A percentile compares a stretch with the other conserved stretches of the same genome.
phyloP scores from a whole-genome alignment of 2,888 invertebrate species.

The Trichopria drosophilae region DNA sequence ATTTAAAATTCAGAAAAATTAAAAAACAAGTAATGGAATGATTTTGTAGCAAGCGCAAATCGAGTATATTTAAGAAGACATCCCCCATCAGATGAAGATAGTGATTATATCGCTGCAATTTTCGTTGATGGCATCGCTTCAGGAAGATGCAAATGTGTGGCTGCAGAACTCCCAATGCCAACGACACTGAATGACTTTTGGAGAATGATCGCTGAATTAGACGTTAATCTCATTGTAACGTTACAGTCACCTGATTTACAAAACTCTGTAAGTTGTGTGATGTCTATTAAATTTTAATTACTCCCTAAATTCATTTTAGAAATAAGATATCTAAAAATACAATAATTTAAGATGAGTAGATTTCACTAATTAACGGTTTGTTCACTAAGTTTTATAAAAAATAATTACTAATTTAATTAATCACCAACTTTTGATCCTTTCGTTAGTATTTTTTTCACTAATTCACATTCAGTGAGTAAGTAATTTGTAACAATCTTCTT shows the following conservation, averaged over 20 bases:
- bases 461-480: no score
- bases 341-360: not conserved
- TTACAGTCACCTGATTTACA: conserved; percentile 53
- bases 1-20: no score
- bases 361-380: no score
- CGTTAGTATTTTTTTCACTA: no score
- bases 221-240: conserved; percentile 54
- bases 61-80: conserved; percentile 53
- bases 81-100: conserved; percentile 50
- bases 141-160: conserved; percentile 54
- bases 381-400: not conserved
- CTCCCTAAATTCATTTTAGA: no score
- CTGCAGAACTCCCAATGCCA: conserved; percentile 58
- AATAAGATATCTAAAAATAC: not conserved
- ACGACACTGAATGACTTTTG: conserved; percentile 60
- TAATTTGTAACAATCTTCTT: no score
- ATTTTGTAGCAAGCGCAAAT: conserved; percentile 37
- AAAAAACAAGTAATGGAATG: no score
- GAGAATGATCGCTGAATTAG: conserved; percentile 57
- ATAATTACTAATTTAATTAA: not conserved
- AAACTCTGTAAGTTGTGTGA: conserved; percentile 47
- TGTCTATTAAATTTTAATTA: not conserved
- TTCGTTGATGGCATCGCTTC: conserved; percentile 54
- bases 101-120: conserved; percentile 60
- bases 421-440: no score